Base-by-base conservation (phyloP, 2,113 vertebrate genomes). In the Delphinapterus leucas region DNA sequence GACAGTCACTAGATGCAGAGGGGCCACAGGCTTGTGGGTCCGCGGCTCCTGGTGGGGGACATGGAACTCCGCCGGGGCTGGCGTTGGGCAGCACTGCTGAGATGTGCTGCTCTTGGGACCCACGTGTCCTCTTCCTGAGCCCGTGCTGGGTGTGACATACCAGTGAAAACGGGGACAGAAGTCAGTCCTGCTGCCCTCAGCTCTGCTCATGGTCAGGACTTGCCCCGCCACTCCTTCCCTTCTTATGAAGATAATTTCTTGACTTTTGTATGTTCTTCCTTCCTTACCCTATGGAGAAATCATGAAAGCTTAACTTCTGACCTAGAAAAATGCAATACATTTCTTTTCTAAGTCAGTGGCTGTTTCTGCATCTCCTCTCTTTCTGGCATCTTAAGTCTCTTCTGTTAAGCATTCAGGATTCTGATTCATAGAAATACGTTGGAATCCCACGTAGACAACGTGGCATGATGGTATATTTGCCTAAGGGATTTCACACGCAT, bases 391-490 rank as follows among this genome's bases (percentile, higher is more conserved):
- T 36, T 0, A 38, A 31, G 63, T 20, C 44, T 79, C 38, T 55
- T 41, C 82, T 84, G 71, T 8, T 47, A 38, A 41, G 93, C 53
- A 36, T 47, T 95, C 28, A n/a, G 55, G 63, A 61, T 31, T 58
- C 93, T 18, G 88, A 36, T 18, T 36, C 31, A 21, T 6, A 9
- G 55, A 47, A 31, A 20, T n/a, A 18, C 5, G 33, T 8, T 8
- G 49, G 60, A 55, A 28, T 13, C 60, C 49, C 28, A 25, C 13
- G 5, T 8, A 15, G 2, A 6, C 21, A 18, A 23, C 65, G 28
- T 5, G 4, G 36, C n/a, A 5, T 7, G 8, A 18, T 1, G 6
- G 13, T 0, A 0, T 31, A 5, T 38, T 15, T 9, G 9, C 44
- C 7, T 25, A 11, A 28, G 38, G 82, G 0, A 5, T 2, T 18